Evolutionary conservation across 2,797 vertebrate genomes (phyloP), one percentile per base, ranked within the genome.

Genomic region (Pantherophis alleghaniensis): DNA sequence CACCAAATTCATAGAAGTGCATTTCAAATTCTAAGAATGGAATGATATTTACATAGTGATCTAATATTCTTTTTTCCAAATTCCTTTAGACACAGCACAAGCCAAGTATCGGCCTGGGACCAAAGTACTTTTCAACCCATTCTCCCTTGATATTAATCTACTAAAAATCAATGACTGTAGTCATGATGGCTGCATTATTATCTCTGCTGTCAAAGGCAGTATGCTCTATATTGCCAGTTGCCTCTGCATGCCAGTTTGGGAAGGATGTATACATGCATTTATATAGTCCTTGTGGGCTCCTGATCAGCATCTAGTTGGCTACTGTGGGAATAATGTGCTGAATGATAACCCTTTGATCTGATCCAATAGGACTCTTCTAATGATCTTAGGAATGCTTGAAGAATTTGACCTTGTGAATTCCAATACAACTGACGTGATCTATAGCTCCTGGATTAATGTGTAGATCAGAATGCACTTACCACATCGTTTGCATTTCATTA

Each of bases 401-500:
- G 53, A 74, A 90, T 90, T 90, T 79, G 66, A 90, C 56, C 53
- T 74, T 90, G 51, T 22, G 63, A 90, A 69, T 90, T 74, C 63
- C 26, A 47, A 26, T 56, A 37, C 4, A 32, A 57, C 74, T 83
- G 74, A 83, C 2, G 13, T 90, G 18, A 90, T 74, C 63, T 69
- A 55, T 69, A 74, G 53, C 22, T 90, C 22, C 66, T 90, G 53
- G 66, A 42, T 56, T 79, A 90, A 74, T 57, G 53, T 79, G 66
- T 11, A 57, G 32, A 74, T 90, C 26, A 55, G 51, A 60, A 56
- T 13, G 53, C 24, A 74, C 28, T 56, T 91, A 47, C 47, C 37
- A n/a, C 26, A n/a, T 42, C 7, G 18, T 86, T 91, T 60, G 56
- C 56, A 60, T 57, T 86, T 91, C 24, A 55, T 16, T 37, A 86